These are phyloP conservation scores for Hemibagrus wyckioides DNA, from an alignment of 2,113 vertebrate species.

Conservation along the genomic window DNA sequence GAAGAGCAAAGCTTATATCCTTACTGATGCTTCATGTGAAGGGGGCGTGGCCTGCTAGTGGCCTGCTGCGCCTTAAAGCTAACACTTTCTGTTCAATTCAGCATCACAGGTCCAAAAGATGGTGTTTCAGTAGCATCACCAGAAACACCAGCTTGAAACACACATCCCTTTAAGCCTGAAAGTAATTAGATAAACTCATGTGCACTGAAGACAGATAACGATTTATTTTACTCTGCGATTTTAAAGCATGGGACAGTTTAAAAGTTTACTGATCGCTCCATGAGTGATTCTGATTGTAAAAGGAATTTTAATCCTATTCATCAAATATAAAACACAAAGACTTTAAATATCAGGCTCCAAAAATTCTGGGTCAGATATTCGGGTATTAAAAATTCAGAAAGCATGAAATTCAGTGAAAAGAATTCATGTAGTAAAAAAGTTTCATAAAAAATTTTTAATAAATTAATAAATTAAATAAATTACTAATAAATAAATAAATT, in stretches of 20 bases:
- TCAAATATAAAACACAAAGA: too few relatives aligned
- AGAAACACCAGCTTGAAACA: neutral
- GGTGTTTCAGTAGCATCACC: neutral
- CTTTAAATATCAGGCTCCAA: too few relatives aligned
- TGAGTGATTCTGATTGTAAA: neutral
- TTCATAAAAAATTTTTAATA: too few relatives aligned
- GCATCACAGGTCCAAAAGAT: neutral
- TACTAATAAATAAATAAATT: too few relatives aligned
- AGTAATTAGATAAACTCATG: neutral
- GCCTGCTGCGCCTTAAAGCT: neutral
- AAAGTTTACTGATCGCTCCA: neutral
- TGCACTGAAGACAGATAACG: neutral
- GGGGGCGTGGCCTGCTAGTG: neutral
- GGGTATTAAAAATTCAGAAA: too few relatives aligned
- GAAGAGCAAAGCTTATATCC: conserved; percentile 94
- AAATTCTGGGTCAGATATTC: too few relatives aligned
- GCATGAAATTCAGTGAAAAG: too few relatives aligned
- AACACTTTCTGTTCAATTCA: neutral
- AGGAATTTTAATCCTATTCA: too few relatives aligned
- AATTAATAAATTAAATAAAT: too few relatives aligned
- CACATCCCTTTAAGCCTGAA: neutral
- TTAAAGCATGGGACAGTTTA: neutral
- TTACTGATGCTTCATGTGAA: conserved; percentile 55
- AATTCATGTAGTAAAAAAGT: too few relatives aligned
- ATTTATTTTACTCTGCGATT: neutral